Evolutionary conservation across 2,797 vertebrate genomes (phyloP), one percentile per base, ranked within the genome.

Genomic region (Vipera latastei): DNA sequence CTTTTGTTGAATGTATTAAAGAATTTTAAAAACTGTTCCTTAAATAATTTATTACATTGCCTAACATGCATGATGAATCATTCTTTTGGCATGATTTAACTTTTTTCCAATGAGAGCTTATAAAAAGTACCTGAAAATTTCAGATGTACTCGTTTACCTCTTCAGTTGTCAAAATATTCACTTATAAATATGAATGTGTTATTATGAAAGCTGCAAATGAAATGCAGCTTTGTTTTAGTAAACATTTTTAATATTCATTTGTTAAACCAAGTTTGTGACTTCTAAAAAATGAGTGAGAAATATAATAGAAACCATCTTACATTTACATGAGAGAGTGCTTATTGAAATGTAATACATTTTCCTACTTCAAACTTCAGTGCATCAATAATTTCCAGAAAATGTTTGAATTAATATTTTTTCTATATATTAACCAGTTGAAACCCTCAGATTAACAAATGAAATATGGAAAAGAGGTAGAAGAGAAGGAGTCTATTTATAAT

Each of bases 151-250:
- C 16, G 18, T 63, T 22, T 89, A 20, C 44, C 89, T 65, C 38
- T 32, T 86, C 92, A 89, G 26, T 20, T 93, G 86, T 91, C 90
- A 93, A 86, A 93, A 93, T 89, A 91, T 91, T 89, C 90, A 93
- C 28, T 63, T 93, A 93, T 91, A 91, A 93, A 85, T 93, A 91
- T 93, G 86, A 93, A 91, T 91, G 38, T 38, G 51, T 89, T 65
- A 8, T 89, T 91, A 53, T 8, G 61, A 89, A 60, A 89, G 25
- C 83, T 91, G 48, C 26, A 55, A 86, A 65, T 89, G 69, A 89
- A 93, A 91, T 89, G 56, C 87, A 89, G 38, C 60, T 91, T 59
- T 59, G 25, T 91, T 93, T 91, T 56, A 89, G 69, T 53, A 89
- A 91, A 91, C 53, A 48, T 57, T 89, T 91, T 83, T 85, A 89